phyloP scores from a whole-genome alignment of 2,113 vertebrate species.

The Colaptes auratus region DNA sequence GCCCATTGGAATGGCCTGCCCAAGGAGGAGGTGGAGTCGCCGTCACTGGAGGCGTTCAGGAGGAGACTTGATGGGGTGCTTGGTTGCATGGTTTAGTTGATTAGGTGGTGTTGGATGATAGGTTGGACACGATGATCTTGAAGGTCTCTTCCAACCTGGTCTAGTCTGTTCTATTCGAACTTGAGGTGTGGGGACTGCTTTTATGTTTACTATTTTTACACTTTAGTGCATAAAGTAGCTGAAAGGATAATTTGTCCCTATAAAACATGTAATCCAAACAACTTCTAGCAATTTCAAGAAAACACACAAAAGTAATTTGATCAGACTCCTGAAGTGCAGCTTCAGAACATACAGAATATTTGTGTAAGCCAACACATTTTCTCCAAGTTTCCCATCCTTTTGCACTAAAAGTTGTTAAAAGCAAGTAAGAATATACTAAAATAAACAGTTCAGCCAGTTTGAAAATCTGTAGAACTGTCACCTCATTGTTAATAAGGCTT shows the following conservation, averaged over 20 bases:
- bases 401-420: background rate
- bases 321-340: background rate
- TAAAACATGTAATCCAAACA: background rate
- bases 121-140: too few relatives aligned
- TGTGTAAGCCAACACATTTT: background rate
- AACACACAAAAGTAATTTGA: background rate
- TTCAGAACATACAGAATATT: background rate
- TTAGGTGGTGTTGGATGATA: too few relatives aligned
- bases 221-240: background rate
- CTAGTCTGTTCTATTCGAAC: too few relatives aligned
- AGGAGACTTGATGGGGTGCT: too few relatives aligned
- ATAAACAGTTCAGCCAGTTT: background rate
- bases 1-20: too few relatives aligned
- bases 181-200: background rate
- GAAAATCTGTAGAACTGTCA: background rate
- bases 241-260: background rate
- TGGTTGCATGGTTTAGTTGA: too few relatives aligned
- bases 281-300: background rate
- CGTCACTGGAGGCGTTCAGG: too few relatives aligned
- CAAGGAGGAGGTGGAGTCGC: too few relatives aligned
- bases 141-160: too few relatives aligned
- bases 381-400: background rate
- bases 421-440: background rate
- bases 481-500: background rate
- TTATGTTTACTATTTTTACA: background rate